Evolutionary conservation across 2,888 invertebrate genomes (phyloP), one percentile per base, ranked within the genome.

Genomic region (Drosophila kuntzei): DNA sequence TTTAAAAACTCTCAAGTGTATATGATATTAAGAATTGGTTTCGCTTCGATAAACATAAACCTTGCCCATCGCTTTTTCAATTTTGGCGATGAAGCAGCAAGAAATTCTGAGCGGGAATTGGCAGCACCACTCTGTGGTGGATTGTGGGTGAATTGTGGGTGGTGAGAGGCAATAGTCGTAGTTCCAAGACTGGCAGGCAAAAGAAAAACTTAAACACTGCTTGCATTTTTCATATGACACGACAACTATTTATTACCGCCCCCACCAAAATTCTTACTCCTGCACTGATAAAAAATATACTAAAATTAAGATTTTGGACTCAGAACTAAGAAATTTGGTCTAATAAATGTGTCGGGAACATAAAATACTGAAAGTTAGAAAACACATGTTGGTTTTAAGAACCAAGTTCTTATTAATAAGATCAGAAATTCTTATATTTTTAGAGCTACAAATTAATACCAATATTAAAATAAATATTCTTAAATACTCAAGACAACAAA

Each of bases 221-320:
- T 84, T 83, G 85, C 85, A 87, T 83, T 83, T 83, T 83, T 87
- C 83, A 66, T 79, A 87, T 84, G 85, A 77, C 75, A 84, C 83
- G 83, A 87, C 83, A 81, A 83, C 83, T 83, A 83, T 83, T 83
- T 83, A 83, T 83, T 77, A 74, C 74, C 71, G 49, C 76, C 60
- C 32, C 67, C 55, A 74, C 60, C 6, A 5, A 25, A 25, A 25
- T 36, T 20, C 39, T 44, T 36, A 41, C 54, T 65, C 64, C 49
- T 34, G n/a, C 22, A 22, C 22, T 22, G 22, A 22, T 22, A 22
- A 22, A 22, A 22, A 22, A 22, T 5, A 22, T 22, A 0, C 2
- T 22, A 22, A 22, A 22, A 2, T 22, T 5, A 22, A 22, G 22
- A 22, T 22, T 22, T 22, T 22, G 22, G 22, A 5, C 2, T 22